Percentiles rank a stretch among this genome's conserved stretches.
Conservation (phyloP, 1,140 invertebrate genomes). For the Hyles euphorbiae region DNA sequence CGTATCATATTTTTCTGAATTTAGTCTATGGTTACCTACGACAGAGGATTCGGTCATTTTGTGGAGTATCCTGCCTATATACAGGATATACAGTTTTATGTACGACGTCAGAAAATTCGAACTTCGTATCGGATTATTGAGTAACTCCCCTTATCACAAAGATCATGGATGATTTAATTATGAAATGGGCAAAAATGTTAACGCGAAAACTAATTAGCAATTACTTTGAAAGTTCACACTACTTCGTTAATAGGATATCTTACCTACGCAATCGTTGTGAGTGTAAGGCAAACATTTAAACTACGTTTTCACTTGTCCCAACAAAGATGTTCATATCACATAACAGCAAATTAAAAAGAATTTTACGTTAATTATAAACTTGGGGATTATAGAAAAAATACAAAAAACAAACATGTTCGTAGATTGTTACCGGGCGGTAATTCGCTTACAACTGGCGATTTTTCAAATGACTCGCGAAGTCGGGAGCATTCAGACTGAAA, state of each 20-base stretch:
- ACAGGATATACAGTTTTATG: too few species aligned
- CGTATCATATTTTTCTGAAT: too few species aligned
- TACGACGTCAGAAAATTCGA: too few species aligned
- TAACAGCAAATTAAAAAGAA: conserved; percentile 19
- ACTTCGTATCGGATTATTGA: too few species aligned
- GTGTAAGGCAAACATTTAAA: conserved; percentile 58
- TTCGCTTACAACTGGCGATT: conserved; percentile 43
- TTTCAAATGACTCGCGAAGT: conserved; percentile 24
- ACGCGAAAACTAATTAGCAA: too few species aligned
- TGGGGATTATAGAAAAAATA: neutral
- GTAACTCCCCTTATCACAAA: too few species aligned
- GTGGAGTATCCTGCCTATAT: too few species aligned
- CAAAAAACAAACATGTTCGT: neutral
- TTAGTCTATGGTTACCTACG: too few species aligned
- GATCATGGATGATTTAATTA: too few species aligned
- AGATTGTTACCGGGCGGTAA: conserved; percentile 25
- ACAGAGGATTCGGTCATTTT: too few species aligned
- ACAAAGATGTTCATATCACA: conserved; percentile 30
- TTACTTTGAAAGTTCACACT: too few species aligned
- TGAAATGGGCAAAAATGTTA: too few species aligned
- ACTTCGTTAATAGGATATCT: conserved; percentile 14
- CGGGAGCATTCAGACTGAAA: conserved; percentile 7
- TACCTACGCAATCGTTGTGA: conserved; percentile 56
- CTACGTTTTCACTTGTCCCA: conserved; percentile 35
- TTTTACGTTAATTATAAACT: conserved; percentile 1